Base-by-base conservation (phyloP, 2,797 vertebrate species). In the Eptatretus atami region DNA sequence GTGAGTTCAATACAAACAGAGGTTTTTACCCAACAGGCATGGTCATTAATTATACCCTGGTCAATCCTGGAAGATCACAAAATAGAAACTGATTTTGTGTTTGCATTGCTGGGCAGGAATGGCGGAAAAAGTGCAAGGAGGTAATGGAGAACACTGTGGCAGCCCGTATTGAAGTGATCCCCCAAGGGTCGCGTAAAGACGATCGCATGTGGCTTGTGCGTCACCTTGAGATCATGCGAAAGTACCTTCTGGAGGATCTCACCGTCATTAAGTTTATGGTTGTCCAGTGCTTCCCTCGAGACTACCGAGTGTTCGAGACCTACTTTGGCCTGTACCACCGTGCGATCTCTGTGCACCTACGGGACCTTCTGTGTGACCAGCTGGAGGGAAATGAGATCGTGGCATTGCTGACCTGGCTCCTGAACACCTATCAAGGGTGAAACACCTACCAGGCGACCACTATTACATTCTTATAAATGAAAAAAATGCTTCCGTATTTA, bases 151-250 rank as follows among this genome's bases (percentile, higher is more conserved):
- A 78, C 60, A 98, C 84, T 0, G 84, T 94, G 65, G 80, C 77
- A 67, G 86, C 77, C 0, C 79, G 87, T 64, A 95, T 96, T 1
- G 92, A 98, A 71, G 79, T 85, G 65, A 82, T 82, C 6, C 92
- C 95, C 74, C 72, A 84, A 0, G 83, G 85, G 67, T 93, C 85
- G 0, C 78, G 81, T 60, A 84, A 93, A 66, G 81, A 77, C 1
- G 86, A 96, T 73, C 92, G 88, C 73, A 98, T 98, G 92, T 98
- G 90, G 92, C 78, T 98, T 2, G 87, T 98, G 64, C 81, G 86
- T 44, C 82, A 94, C 60, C 74, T 98, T 15, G 92, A 98, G 74
- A 85, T 95, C 68, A 85, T 81, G 24, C 77, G 92, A 66, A 86
- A 84, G 69, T 93, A 95, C 0, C 80, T 96, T 53, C 72, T 90